Evolutionary conservation across 2,888 invertebrate genomes (phyloP).

Genomic region (Dasypolia templi): DNA sequence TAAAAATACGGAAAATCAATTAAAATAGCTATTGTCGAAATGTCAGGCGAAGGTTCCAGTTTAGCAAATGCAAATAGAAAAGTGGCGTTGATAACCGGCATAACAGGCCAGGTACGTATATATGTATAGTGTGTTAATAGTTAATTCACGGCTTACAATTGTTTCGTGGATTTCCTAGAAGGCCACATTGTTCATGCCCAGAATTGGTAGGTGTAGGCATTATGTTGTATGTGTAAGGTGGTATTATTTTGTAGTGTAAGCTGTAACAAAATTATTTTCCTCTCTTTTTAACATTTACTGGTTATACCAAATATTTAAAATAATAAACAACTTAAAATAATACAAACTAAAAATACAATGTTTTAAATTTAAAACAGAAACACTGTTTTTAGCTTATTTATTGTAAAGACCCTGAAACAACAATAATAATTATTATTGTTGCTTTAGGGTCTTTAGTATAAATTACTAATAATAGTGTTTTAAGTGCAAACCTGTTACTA

Average conservation of each 20-base stretch:
- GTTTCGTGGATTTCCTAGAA: conserved; percentile 8
- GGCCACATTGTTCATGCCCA: conserved; percentile 53
- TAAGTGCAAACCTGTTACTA: no score
- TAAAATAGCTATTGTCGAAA: conserved; percentile 60
- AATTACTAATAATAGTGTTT: no score
- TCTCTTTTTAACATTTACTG: not conserved
- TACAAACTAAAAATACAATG: not conserved
- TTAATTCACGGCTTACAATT: conserved; percentile 2
- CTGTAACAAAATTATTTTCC: not conserved
- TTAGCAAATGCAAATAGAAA: conserved; percentile 83
- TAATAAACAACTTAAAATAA: no score
- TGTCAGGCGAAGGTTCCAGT: conserved; percentile 83
- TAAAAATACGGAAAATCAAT: conserved; percentile 28
- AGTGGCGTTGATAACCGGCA: conserved; percentile 98
- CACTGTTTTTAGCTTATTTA: no score
- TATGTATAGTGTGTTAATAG: conserved; percentile 12
- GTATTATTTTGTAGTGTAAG: not conserved
- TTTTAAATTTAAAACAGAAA: no score
- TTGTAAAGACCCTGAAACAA: no score
- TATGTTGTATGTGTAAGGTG: not conserved
- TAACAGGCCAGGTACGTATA: conserved; percentile 97
- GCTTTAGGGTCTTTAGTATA: not conserved
- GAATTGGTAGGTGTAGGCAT: not conserved
- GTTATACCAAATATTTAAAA: no score
- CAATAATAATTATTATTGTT: not conserved